These are phyloP conservation scores for Micromys minutus DNA, from an alignment of 2,113 vertebrate species.

Conservation along the genomic window DNA sequence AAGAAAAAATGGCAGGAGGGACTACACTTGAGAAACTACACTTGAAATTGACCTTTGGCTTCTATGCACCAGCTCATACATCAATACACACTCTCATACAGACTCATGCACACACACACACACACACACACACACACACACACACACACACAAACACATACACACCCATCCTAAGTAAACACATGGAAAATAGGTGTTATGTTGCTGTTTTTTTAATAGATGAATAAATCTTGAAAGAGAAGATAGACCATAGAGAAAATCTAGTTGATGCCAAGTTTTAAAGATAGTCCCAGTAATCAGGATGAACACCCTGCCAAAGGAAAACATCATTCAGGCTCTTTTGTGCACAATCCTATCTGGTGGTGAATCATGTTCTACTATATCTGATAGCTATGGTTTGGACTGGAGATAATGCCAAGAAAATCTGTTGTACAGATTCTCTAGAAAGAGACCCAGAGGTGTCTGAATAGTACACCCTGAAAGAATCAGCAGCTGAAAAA, in stretches of 20 bases:
- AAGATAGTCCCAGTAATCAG: background rate
- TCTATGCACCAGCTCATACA: background rate
- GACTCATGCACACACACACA: background rate
- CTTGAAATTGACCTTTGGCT: background rate
- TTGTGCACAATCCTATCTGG: background rate
- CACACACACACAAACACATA: fast-evolving
- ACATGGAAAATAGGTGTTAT: background rate
- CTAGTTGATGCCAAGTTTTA: background rate
- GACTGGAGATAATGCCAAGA: conserved; percentile 87
- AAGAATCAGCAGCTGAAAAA: conserved; percentile 91
- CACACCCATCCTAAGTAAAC: background rate
- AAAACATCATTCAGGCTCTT: background rate
- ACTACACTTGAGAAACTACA: background rate
- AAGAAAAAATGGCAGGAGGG: background rate
- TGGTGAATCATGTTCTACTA: background rate
- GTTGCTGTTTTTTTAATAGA: background rate
- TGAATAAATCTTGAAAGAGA: conserved; percentile 7
- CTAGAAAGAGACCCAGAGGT: conserved; percentile 89
- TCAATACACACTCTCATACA: background rate
- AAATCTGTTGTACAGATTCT: conserved; percentile 93
- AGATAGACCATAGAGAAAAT: background rate
- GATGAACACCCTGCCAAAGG: background rate
- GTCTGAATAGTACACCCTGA: conserved; percentile 87
- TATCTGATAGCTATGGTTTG: background rate
- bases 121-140: background rate